A percentile compares a stretch with the other conserved stretches of the same genome.
These are phyloP conservation scores for Drosophila prosaltans DNA, from an alignment of 1,140 invertebrate species.

Conservation along the genomic window DNA sequence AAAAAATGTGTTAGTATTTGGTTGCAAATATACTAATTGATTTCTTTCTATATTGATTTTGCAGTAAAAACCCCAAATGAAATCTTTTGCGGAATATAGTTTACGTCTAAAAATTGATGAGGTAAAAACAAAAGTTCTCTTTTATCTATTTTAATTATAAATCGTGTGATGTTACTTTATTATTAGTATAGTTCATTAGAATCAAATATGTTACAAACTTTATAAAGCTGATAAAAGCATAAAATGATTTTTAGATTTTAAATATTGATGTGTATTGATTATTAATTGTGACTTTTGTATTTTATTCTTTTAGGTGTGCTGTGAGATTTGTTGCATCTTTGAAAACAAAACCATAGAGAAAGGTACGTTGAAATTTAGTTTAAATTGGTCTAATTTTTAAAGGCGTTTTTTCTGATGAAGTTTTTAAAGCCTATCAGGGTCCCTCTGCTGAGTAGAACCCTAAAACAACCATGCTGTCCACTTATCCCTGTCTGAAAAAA, in stretches of 20 bases:
- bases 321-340: not conserved
- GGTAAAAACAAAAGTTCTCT: not conserved
- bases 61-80: not conserved
- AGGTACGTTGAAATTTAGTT: not conserved
- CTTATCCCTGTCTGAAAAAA: conserved; percentile 63
- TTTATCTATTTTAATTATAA: not conserved
- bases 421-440: conserved; percentile 63
- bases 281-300: not conserved
- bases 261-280: not conserved
- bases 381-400: not conserved
- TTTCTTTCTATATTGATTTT: not conserved
- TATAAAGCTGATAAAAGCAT: conserved; percentile 57
- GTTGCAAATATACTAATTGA: not conserved
- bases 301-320: not conserved
- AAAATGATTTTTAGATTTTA: not conserved
- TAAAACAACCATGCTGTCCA: conserved; percentile 78
- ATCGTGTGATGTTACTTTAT: conserved; percentile 58
- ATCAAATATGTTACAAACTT: conserved; percentile 71
- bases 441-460: conserved; percentile 82
- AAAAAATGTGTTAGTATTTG: not conserved
- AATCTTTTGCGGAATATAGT: not conserved
- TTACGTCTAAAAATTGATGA: not conserved
- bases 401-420: conserved; percentile 59
- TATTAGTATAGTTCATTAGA: conserved; percentile 80
- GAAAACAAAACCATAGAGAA: not conserved